These are phyloP conservation scores for Verasper variegatus DNA, from an alignment of 2,113 vertebrate genomes.

Conservation along the genomic window DNA sequence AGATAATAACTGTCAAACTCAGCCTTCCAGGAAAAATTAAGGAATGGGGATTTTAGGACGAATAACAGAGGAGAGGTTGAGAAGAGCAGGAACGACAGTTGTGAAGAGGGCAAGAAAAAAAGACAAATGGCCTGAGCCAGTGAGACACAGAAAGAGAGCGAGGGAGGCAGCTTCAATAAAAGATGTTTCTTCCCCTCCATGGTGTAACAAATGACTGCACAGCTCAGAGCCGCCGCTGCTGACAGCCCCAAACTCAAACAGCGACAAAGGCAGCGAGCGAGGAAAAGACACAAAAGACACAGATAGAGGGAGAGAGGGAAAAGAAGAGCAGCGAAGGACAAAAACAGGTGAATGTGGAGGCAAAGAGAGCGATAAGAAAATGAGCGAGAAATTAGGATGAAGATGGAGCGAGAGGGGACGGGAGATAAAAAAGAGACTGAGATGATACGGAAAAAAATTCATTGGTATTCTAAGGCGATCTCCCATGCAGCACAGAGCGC, in stretches of 20 bases:
- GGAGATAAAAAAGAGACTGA: slow-evolving; percentile 24
- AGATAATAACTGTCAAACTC: slow-evolving; percentile 15
- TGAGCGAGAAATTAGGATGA: slow-evolving; percentile 19
- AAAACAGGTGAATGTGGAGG: slow-evolving; percentile 62
- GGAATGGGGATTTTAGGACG: slow-evolving; percentile 25
- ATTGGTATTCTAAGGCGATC: slow-evolving; percentile 83
- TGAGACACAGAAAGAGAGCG: slow-evolving; percentile 40
- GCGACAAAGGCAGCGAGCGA: slow-evolving; percentile 36
- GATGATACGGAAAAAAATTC: slow-evolving; percentile 28
- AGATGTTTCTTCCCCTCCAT: slow-evolving; percentile 59
- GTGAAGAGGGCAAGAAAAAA: slow-evolving; percentile 37
- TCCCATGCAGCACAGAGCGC: slow-evolving; percentile 78
- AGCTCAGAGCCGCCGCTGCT: slow-evolving; percentile 63
- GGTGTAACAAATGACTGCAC: slow-evolving; percentile 71
- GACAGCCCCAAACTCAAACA: slow-evolving; percentile 56
- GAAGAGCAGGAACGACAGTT: slow-evolving; percentile 8
- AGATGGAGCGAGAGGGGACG: slow-evolving; percentile 31
- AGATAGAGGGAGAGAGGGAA: slow-evolving; percentile 4
- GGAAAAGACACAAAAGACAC: slow-evolving; percentile 18
- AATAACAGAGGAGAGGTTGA: neutral
- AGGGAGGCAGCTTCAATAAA: slow-evolving; percentile 62
- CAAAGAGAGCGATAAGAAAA: slow-evolving; percentile 38
- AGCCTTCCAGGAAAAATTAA: slow-evolving; percentile 9
- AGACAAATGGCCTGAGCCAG: slow-evolving; percentile 46
- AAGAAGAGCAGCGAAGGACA: slow-evolving; percentile 35